Percentiles rank a stretch among this genome's conserved stretches.
Evolutionary conservation across 2,888 invertebrate genomes (phyloP).

Genomic region (Hemaris fuciformis): DNA sequence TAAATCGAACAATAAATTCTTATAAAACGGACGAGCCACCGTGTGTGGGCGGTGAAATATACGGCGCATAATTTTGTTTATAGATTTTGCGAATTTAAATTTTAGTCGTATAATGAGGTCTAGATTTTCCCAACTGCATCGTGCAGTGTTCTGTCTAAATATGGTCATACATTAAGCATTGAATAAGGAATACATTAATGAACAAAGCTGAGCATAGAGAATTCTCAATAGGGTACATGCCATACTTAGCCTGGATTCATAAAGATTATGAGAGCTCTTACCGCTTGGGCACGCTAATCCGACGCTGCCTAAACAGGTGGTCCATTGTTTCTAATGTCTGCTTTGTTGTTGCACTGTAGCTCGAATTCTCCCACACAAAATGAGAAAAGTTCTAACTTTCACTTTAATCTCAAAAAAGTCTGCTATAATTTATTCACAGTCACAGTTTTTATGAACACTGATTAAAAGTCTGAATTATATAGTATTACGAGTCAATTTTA

Average conservation of each 20-base stretch:
- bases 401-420: slow-evolving; percentile 61
- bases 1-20: not conserved
- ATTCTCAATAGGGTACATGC: not conserved
- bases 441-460: slow-evolving; percentile 17
- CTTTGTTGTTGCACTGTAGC: slow-evolving; percentile 55
- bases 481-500: not conserved
- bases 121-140: not conserved
- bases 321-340: slow-evolving; percentile 65
- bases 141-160: slow-evolving; percentile 14
- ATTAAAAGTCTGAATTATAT: not conserved
- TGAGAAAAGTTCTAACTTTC: slow-evolving; percentile 69
- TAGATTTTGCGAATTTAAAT: not conserved
- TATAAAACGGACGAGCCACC: not conserved
- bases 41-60: not conserved
- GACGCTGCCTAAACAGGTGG: slow-evolving; percentile 76
- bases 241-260: slow-evolving; percentile 8
- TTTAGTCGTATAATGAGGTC: not conserved
- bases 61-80: not conserved
- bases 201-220: not conserved
- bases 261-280: slow-evolving; percentile 42
- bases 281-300: slow-evolving; percentile 75
- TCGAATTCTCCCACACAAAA: slow-evolving; percentile 63
- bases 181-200: slow-evolving; percentile 9
- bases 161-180: not conserved
- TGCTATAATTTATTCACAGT: slow-evolving; percentile 35